Conservation (phyloP, 2,888 invertebrate genomes). For the Rutpela maculata region DNA sequence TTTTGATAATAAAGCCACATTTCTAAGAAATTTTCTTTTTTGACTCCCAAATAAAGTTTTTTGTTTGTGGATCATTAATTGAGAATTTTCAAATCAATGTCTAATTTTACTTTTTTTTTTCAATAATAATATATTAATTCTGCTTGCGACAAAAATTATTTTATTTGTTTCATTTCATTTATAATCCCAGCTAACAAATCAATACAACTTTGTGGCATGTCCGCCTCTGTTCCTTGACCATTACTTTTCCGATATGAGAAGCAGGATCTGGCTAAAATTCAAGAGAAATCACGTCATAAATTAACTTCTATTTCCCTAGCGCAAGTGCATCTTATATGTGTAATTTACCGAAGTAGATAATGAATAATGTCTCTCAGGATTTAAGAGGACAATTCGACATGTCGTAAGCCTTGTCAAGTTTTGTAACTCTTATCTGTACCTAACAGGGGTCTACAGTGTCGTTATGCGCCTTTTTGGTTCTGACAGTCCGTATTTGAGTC, state of each 20-base stretch:
- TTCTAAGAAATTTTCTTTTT: too few relatives aligned
- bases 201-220: neutral
- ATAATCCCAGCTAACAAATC: neutral
- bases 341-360: slow-evolving; percentile 46
- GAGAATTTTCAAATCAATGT: too few relatives aligned
- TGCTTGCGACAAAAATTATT: neutral
- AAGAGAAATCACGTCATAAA: neutral
- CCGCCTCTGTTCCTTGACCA: neutral
- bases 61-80: too few relatives aligned
- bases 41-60: too few relatives aligned
- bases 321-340: slow-evolving; percentile 17
- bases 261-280: neutral
- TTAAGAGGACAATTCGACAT: slow-evolving; percentile 58
- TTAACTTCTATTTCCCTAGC: slow-evolving; percentile 13
- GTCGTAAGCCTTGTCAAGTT: slow-evolving; percentile 58
- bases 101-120: too few relatives aligned
- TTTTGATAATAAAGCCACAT: too few relatives aligned
- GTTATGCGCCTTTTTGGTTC: slow-evolving; percentile 62
- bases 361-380: slow-evolving; percentile 53
- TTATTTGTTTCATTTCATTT: neutral
- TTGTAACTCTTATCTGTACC: slow-evolving; percentile 57
- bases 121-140: too few relatives aligned
- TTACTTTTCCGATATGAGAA: neutral
- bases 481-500: slow-evolving; percentile 64
- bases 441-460: slow-evolving; percentile 60